Evolutionary conservation across 2,797 vertebrate species (phyloP), one percentile per base, ranked within the genome.

Genomic region (Urosaurus nigricauda): DNA sequence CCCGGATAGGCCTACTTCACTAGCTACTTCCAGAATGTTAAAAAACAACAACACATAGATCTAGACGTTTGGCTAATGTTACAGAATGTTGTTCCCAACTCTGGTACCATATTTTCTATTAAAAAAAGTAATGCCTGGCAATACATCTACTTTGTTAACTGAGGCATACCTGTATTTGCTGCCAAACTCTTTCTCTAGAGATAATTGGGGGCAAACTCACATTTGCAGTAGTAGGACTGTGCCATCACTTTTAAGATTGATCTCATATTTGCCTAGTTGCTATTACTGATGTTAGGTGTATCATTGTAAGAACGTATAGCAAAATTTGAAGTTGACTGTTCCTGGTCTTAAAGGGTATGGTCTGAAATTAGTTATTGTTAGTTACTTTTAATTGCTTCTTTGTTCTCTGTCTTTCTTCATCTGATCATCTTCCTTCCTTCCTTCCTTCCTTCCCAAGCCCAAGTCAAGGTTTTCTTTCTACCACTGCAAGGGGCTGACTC

Each of bases 221-320:
- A 37, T 68, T 65, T 53, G 60, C n/a, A 19, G 9, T 37, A 19
- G 21, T 63, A 40, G 16, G 11, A 14, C 29, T 77, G 37, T 2
- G 1, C 17, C 8, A 47, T 78, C 73, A 32, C 40, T 43, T n/a
- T 84, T n/a, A 35, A 56, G 19, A n/a, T 71, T 68, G 56, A 26
- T 47, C 51, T 51, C 71, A 63, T 26, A 88, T 58, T 32, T 84
- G 29, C 17, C 43, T 17, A 60, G n/a, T 6, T 19, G 51, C 37
- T 87, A 5, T 73, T 60, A 16, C 60, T n/a, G 8, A 17, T 40
- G 13, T 60, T n/a, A 9, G 32, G 47, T 40, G n/a, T 24, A 77
- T 35, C 74, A 2, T 87, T 74, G 37, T 53, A 94, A 91, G 93
- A 94, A 91, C 90, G 87, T 93, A 93, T 37, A 80, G 56, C 13